A percentile compares a stretch with the other conserved stretches of the same genome.
Conservation (phyloP, 2,113 vertebrate species). For the Cheirogaleus medius region DNA sequence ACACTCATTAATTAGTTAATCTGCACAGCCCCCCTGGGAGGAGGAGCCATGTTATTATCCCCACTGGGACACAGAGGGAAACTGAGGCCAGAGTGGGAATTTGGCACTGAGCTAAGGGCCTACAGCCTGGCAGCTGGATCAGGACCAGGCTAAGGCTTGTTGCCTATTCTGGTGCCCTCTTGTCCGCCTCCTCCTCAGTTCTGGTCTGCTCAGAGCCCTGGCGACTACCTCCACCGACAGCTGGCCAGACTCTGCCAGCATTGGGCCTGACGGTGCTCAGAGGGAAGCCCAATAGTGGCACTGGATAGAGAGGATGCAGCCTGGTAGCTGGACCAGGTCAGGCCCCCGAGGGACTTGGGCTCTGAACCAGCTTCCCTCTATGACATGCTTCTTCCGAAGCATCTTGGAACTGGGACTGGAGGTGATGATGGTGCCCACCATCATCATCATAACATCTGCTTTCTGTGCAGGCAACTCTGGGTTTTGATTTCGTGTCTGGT, state of each 20-base stretch:
- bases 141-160: not conserved
- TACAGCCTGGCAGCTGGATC: conserved; percentile 24
- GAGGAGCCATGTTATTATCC: conserved; percentile 69
- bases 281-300: not conserved
- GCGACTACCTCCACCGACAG: not conserved
- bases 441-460: not conserved
- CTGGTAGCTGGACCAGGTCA: not conserved
- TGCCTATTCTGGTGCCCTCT: not conserved
- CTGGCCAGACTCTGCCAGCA: not conserved
- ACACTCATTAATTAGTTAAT: conserved; percentile 74
- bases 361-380: not conserved
- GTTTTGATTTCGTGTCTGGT: not conserved
- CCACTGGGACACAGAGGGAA: conserved; percentile 66
- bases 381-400: not conserved
- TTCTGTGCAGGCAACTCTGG: not conserved
- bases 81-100: conserved; percentile 69
- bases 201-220: not conserved
- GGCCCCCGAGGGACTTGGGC: not conserved
- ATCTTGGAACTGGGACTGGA: not conserved
- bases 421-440: too few relatives aligned
- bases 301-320: not conserved
- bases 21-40: not conserved
- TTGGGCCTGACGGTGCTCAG: not conserved
- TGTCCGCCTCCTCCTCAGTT: not conserved
- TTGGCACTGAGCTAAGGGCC: not conserved